Conservation (phyloP, 2,797 vertebrate genomes). For the Pipistrellus pipistrellus region DNA sequence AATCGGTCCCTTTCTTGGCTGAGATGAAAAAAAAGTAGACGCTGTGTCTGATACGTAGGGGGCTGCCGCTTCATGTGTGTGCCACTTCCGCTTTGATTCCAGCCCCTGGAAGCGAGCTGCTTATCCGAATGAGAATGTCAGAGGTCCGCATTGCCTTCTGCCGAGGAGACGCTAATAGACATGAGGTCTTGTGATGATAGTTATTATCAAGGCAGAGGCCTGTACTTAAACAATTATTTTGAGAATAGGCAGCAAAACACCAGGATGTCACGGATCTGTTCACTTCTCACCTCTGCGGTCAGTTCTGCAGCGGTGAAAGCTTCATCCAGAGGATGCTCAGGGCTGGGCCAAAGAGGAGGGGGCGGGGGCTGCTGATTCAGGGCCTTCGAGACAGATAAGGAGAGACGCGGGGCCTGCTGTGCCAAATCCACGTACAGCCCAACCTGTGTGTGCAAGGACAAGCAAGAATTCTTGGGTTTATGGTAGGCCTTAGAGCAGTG, state of each 20-base stretch:
- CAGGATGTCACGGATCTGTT: neutral
- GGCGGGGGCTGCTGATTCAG: neutral
- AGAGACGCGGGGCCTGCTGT: neutral
- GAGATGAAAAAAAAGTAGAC: neutral
- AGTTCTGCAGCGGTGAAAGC: neutral
- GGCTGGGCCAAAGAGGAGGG: neutral
- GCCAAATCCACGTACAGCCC: neutral
- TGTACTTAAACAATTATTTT: slow-evolving; percentile 37
- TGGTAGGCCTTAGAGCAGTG: neutral
- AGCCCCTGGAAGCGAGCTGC: neutral
- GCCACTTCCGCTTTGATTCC: neutral
- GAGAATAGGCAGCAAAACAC: neutral
- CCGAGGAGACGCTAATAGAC: neutral
- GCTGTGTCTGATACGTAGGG: neutral
- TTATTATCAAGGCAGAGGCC: neutral
- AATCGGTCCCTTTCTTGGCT: slow-evolving; percentile 33
- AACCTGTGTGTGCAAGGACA: neutral
- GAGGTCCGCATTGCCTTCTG: neutral
- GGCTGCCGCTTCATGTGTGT: neutral
- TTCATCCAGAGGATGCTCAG: neutral
- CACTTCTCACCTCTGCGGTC: neutral
- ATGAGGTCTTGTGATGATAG: slow-evolving; percentile 27
- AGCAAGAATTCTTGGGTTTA: neutral
- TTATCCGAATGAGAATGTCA: neutral
- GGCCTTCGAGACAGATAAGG: neutral